Evolutionary conservation across 64 coral and sea anemone species (phyloP), one percentile per base, ranked within the genome.

Genomic region (Exaiptasia diaphana): DNA sequence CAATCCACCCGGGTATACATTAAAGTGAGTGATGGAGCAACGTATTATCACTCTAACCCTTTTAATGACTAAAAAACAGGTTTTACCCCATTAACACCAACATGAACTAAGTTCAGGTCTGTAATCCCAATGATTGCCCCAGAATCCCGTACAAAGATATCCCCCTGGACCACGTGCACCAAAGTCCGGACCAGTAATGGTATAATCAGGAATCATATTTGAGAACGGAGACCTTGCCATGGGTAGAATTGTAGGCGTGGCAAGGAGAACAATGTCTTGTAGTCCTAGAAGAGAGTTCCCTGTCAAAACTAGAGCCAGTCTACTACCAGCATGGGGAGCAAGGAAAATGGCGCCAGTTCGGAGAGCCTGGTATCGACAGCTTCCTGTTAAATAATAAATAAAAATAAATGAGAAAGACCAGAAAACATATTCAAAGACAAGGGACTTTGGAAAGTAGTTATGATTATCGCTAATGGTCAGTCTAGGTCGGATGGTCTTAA

Each of bases 211-310:
- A 20, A 99, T 80, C 57, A 99, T 76, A 39, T 99, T 99, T 28
- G 95, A 99, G 67, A 99, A 99, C 15, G 95, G 95, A 0, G 95
- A 99, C 41, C 95, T 81, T n/a, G 90, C 71, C 95, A 99, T 99
- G 26, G 95, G 95, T 71, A 89, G 90, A 41, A 99, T 92, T 13
- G 95, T 99, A 59, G 95, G 95, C 25, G 79, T 89, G 27, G 90
- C 95, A 33, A 93, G 72, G 26, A 79, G 79, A 4, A 93, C 60
- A 37, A 77, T 76, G 62, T 99, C 90, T 41, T 72, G 83, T 17
- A 99, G 87, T 14, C 89, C 89, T 24, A 68, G 74, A 2, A 99
- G 52, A 8, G 95, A 99, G 29, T 88, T 99, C 17, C 90, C 95
- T 12, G 95, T 85, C 46, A 99, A 68, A 26, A 99, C 70, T 5